Base-by-base conservation (phyloP, 2,888 invertebrate species). In the Apodemia mormo region DNA sequence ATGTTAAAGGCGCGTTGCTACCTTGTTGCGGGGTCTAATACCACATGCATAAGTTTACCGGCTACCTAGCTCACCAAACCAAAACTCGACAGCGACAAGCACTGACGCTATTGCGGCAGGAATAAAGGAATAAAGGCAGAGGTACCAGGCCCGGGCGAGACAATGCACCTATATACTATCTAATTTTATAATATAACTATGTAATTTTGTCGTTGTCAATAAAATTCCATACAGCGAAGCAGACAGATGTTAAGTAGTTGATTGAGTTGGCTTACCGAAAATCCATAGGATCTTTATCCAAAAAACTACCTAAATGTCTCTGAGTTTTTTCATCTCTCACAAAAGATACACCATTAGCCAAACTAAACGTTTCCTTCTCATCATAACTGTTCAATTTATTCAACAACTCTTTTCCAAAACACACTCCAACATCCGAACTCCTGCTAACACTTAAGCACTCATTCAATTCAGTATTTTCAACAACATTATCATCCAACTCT, bases 211-310 rank as follows among this genome's bases (percentile, higher is more conserved):
- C 22, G 45, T 43, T 6, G 37, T 37, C 37, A 37, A 37, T 5
- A 5, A 37, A 37, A 6, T 37, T 37, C 37, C 37, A 7, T 6
- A 4, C 37, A 7, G 37, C 6, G 37, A 37, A 37, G 5, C 37
- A 1, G 7, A 7, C 37, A 37, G 6, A 37, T 37, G 7, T 37
- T 37, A 37, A 37, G 6, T 37, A 37, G 6, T 37, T 37, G 2
- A 7, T 40, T 65, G 22, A 54, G 6, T 66, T 6, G 14, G 67
- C 83, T 81, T 94, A 96, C 94, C 96, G 94, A 73, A 96, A 95
- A 88, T 96, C 96, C 81, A 95, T 94, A 0, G 97, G 96, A 88
- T 97, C 96, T 73, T 95, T 95, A 78, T 96, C 96, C 75, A 96
- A 90, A 73, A 96, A 94, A 81, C 95, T 95, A 67, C 95, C 93